These are phyloP conservation scores for Ptychobarbus kaznakovi DNA, from an alignment of 2,797 vertebrate genomes.

Conservation along the genomic window DNA sequence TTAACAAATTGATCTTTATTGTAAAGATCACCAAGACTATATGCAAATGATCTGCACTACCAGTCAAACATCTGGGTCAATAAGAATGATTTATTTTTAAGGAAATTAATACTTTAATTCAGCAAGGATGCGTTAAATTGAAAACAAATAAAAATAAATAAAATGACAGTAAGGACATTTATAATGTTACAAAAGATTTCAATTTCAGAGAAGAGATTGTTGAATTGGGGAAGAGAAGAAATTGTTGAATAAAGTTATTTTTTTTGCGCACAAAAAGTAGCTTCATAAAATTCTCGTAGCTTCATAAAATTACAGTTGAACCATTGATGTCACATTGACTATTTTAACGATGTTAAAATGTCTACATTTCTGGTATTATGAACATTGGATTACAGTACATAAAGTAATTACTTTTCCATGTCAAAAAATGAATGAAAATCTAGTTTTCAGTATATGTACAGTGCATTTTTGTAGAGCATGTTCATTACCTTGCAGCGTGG, in stretches of 20 bases:
- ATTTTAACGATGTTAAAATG: background rate
- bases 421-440: background rate
- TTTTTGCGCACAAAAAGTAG: no score
- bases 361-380: background rate
- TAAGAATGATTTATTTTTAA: background rate
- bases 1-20: background rate
- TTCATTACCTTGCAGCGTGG: conserved; percentile 91
- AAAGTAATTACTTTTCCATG: background rate
- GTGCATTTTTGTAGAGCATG: background rate
- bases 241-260: no score
- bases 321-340: background rate
- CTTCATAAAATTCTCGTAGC: no score
- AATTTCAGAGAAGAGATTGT: no score
- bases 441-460: background rate
- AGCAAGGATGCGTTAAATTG: no score
- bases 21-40: background rate
- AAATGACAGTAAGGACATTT: no score
- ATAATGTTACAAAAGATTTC: no score
- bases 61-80: background rate
- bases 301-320: background rate
- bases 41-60: background rate
- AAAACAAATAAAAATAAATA: no score
- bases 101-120: background rate
- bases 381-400: background rate
- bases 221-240: no score